Base-by-base conservation (phyloP, 2,888 invertebrate species). In the Xestobium rufovillosum region DNA sequence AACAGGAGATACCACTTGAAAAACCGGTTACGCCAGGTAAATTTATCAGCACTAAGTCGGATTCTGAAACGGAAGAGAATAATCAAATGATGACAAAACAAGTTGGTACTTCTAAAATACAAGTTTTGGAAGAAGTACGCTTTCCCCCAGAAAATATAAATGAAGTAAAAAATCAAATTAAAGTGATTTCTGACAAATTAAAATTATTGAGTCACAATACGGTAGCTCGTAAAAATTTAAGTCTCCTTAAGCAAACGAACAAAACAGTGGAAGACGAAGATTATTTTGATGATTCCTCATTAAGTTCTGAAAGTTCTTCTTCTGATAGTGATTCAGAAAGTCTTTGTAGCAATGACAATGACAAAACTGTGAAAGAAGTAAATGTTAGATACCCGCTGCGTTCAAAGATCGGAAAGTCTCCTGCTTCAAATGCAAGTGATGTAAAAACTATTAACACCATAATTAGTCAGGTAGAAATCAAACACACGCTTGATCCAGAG, bases 41-140 rank as follows among this genome's bases (percentile, higher is more conserved):
- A n/a, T n/a, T n/a, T n/a, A n/a, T n/a, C n/a, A n/a, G n/a, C n/a
- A n/a, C n/a, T n/a, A n/a, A n/a, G n/a, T n/a, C n/a, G n/a, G n/a
- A n/a, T n/a, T n/a, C n/a, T n/a, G n/a, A n/a, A n/a, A n/a, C n/a
- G n/a, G n/a, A n/a, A n/a, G n/a, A n/a, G n/a, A n/a, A n/a, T n/a
- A n/a, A n/a, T n/a, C n/a, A n/a, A n/a, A n/a, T n/a, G n/a, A n/a
- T n/a, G n/a, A 19, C 23, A 19, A 19, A 8, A 19, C 23, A 19
- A 19, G n/a, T n/a, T 6, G 6, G n/a, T 8, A 19, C 6, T 19
- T n/a, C n/a, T n/a, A 6, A n/a, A n/a, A 19, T 19, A 19, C 23
- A 19, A 19, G n/a, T 19, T 19, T 19, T 19, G n/a, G 23, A 19
- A 19, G 23, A 19, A 19, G 23, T 19, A n/a, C 6, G 23, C 6